Evolutionary conservation across 2,888 invertebrate species (phyloP), one percentile per base, ranked within the genome.

Genomic region (Drosophila koepferae): DNA sequence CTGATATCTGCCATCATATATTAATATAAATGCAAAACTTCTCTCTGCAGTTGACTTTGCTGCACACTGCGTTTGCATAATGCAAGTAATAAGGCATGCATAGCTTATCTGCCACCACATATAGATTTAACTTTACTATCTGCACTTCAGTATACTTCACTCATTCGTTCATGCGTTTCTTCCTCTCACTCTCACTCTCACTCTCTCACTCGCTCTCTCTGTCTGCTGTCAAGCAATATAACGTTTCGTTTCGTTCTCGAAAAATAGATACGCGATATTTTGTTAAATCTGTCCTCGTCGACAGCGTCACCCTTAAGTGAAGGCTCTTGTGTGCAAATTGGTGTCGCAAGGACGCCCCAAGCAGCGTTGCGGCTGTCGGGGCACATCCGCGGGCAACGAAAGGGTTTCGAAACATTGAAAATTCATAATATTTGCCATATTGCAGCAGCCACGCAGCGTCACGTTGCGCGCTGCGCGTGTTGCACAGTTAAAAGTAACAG

Each of bases 351-450:
- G 55, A 51, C 62, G 70, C 63, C 72, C 56, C 74, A 61, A 58
- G 72, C 49, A 34, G 36, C 18, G 23, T 12, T 56, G 23, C 10
- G 46, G 55, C 40, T 28, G 48, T 41, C 41, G 41, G 20, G 41
- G 60, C 49, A 40, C 23, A 59, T 28, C 41, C 41, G 40, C 38
- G 54, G 18, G 28, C 28, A 51, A 44, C 38, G 49, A n/a, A n/a
- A 23, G 55, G 16, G 56, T 34, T 54, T 38, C 9, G 38, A 18
- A 54, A 72, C 70, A 81, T 70, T 70, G 59, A 28, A 75, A 75
- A 81, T 85, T 66, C 74, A 84, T 73, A 79, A 84, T 81, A 79
- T 87, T 82, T 66, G 85, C 65, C 61, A 51, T 51, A 40, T 51
- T 68, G 44, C 46, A 56, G 40, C 53, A 16, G 63, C 48, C 38